These are phyloP conservation scores for Gobius niger DNA, from an alignment of 2,113 vertebrate genomes.

Conservation along the genomic window DNA sequence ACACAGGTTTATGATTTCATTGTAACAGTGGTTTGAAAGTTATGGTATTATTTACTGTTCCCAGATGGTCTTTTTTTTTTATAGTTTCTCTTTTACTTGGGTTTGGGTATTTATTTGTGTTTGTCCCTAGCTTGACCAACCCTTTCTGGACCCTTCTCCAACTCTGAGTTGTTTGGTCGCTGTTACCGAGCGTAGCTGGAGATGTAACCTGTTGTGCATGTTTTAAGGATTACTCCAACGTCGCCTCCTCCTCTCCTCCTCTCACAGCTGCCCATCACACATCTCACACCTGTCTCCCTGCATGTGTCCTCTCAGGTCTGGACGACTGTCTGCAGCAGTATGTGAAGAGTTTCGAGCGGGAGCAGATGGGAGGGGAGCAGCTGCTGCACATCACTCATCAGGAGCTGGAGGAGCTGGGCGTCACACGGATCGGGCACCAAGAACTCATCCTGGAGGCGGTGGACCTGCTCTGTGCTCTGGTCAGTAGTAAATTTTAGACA, in stretches of 20 bases:
- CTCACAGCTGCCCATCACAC: neutral
- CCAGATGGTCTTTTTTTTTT: too few relatives aligned
- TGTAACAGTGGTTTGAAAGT: too few relatives aligned
- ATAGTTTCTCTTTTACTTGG: too few relatives aligned
- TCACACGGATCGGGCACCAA: slow-evolving; percentile 87
- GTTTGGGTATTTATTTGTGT: too few relatives aligned
- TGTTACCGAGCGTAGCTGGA: too few relatives aligned
- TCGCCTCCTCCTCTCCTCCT: neutral
- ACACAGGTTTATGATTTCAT: too few relatives aligned
- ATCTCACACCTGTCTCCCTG: neutral
- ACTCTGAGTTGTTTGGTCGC: too few relatives aligned
- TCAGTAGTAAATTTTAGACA: slow-evolving; percentile 50
- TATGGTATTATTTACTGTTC: too few relatives aligned
- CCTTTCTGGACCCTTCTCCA: too few relatives aligned
- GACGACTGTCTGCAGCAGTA: slow-evolving; percentile 91
- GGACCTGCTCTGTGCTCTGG: slow-evolving; percentile 86
- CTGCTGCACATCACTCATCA: slow-evolving; percentile 89
- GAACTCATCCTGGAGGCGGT: slow-evolving; percentile 90
- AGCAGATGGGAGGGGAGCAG: slow-evolving; percentile 88
- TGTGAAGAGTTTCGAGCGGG: slow-evolving; percentile 89
- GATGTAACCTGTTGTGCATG: too few relatives aligned
- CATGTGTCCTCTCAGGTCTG: slow-evolving; percentile 73
- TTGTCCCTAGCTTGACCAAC: too few relatives aligned
- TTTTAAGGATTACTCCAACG: too few relatives aligned
- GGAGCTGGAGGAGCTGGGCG: slow-evolving; percentile 87